Evolutionary conservation across 2,113 vertebrate genomes (phyloP), one percentile per base, ranked within the genome.

Genomic region (Chlorodrepanis virens): DNA sequence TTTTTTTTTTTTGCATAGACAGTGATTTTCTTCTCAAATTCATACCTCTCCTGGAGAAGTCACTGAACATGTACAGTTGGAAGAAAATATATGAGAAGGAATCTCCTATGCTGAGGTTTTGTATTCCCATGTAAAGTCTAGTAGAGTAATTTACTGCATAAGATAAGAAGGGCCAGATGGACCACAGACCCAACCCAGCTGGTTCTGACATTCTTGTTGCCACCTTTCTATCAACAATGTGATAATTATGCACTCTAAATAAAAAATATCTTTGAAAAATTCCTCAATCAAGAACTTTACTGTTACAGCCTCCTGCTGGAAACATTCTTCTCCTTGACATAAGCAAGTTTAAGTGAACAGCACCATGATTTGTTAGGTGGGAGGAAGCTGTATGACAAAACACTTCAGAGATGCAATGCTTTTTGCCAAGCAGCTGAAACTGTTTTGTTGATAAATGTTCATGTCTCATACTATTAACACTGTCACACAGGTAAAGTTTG

Each of bases 321-420:
- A 96, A 50, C 56, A 90, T 92, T 90, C 72, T 90, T 94, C 65
- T 95, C 67, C 75, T 96, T 94, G 90, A 96, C 93, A 87, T 12
- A 52, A 96, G 79, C 84, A 97, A 95, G 95, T 95, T 97, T 92
- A 95, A 97, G 85, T 44, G 78, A 90, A 92, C 95, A 97, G 82
- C 57, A 83, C n/a, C n/a, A 29, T 98, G 97, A 98, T 98, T 98
- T 97, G 96, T 98, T 97, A 96, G 94, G 95, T 95, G 96, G 76
- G 89, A 95, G 96, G 96, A 94, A 92, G 61, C 69, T 40, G 40
- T 94, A 72, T 89, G 94, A 97, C 95, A 97, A 96, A 97, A 96
- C 83, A 96, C 93, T 96, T 97, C 93, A 90, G 94, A 87, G 96
- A 96, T 82, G 81, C 68, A 92, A 97, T 94, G 71, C 15, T 81